phyloP scores from a whole-genome alignment of 2,888 invertebrate genomes.

The Tethea ocularis region DNA sequence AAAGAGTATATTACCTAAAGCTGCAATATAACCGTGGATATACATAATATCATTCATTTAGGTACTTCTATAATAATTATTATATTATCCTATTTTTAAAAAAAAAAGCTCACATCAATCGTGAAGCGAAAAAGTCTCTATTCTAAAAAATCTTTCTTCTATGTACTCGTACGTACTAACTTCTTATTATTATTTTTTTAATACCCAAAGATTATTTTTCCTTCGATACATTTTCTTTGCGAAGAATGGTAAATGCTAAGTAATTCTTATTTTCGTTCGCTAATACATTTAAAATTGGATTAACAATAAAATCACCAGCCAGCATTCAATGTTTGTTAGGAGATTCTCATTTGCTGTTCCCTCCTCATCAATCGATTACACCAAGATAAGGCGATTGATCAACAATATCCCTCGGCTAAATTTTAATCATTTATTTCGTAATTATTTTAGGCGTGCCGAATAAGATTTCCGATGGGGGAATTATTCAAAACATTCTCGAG shows the following conservation, averaged over 20 bases:
- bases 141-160: no score
- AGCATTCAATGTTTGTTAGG: background rate
- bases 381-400: background rate
- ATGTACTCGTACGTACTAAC: no score
- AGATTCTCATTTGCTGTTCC: background rate
- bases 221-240: no score
- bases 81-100: no score
- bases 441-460: slow-evolving; percentile 22
- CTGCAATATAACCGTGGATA: no score
- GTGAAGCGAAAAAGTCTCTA: no score
- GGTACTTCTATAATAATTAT: no score
- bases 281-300: background rate
- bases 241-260: no score
- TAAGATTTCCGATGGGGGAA: slow-evolving; percentile 40
- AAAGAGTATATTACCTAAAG: background rate
- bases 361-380: background rate
- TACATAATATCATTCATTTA: no score
- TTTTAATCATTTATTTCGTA: slow-evolving; percentile 10
- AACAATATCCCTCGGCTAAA: background rate
- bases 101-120: no score
- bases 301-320: background rate
- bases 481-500: slow-evolving; percentile 53
- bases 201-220: no score
- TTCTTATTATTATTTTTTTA: no score
- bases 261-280: background rate